A percentile compares a stretch with the other conserved stretches of the same genome.
Conservation (phyloP, 2,888 invertebrate genomes). For the Minunthozetes semirufus region DNA sequence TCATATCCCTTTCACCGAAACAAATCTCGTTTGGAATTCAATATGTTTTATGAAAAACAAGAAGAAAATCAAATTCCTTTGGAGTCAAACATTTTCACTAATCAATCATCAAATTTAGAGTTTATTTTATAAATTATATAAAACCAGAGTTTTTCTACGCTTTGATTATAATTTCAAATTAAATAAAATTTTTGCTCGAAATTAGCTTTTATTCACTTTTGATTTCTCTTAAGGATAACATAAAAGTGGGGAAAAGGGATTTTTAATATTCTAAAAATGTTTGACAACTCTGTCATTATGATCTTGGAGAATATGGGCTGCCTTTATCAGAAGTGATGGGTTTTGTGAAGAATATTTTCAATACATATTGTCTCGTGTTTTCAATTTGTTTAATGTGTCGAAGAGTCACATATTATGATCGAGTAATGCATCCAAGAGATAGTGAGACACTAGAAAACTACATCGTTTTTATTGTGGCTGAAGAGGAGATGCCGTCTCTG, state of each 20-base stretch:
- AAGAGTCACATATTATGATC: not conserved
- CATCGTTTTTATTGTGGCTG: no score
- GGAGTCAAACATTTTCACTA: no score
- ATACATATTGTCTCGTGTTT: not conserved
- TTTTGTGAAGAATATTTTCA: not conserved
- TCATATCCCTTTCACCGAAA: no score
- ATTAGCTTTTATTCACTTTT: not conserved
- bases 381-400: slow-evolving; percentile 1
- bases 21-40: no score
- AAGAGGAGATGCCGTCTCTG: no score
- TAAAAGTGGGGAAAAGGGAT: not conserved
- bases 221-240: not conserved
- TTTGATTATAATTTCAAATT: no score
- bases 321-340: not conserved
- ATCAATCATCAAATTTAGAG: no score
- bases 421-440: not conserved
- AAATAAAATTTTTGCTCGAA: no score
- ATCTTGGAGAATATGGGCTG: not conserved
- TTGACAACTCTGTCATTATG: not conserved
- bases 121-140: no score
- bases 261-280: not conserved
- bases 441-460: not conserved
- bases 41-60: no score
- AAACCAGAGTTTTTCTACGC: no score
- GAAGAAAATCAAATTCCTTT: no score